Conservation (phyloP, 1,140 invertebrate genomes). For the Drosophila guanche region DNA sequence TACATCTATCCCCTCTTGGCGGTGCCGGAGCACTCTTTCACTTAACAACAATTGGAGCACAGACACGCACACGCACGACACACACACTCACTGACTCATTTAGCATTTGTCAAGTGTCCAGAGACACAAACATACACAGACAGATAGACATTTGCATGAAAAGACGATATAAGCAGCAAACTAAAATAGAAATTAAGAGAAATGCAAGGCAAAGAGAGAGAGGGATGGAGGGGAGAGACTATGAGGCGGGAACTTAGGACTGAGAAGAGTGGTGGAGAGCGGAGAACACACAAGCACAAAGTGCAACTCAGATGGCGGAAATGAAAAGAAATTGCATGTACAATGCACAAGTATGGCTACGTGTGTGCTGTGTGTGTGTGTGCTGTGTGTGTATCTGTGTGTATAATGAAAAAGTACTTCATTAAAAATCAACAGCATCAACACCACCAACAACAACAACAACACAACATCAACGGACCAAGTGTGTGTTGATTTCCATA, state of each 20-base stretch:
- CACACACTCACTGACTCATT: background rate
- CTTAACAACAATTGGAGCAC: conserved; percentile 69
- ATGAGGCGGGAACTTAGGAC: no score
- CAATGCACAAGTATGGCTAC: conserved; percentile 20
- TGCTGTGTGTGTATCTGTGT: conserved; percentile 25
- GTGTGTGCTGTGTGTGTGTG: conserved; percentile 10
- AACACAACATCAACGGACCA: conserved; percentile 50
- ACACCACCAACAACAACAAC: conserved; percentile 1
- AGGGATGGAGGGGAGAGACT: conserved; percentile 22
- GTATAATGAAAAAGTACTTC: conserved; percentile 78
- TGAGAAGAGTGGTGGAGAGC: conserved; percentile 11
- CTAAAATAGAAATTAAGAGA: conserved; percentile 79
- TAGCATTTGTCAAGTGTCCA: conserved; percentile 58
- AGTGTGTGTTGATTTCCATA: conserved; percentile 79
- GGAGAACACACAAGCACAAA: conserved; percentile 45
- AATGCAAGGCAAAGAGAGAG: conserved; percentile 22
- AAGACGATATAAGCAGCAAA: conserved; percentile 64
- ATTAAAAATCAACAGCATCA: conserved; percentile 67
- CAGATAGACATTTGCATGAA: conserved; percentile 59
- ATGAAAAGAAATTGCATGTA: conserved; percentile 77
- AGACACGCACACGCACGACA: conserved; percentile 31
- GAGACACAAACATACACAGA: conserved; percentile 26
- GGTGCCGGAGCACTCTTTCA: conserved; percentile 37
- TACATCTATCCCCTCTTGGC: background rate
- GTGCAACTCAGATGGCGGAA: conserved; percentile 61